A percentile compares a stretch with the other conserved stretches of the same genome.
phyloP scores from a whole-genome alignment of 1,140 invertebrate genomes.

The Drosophila jambulina region DNA sequence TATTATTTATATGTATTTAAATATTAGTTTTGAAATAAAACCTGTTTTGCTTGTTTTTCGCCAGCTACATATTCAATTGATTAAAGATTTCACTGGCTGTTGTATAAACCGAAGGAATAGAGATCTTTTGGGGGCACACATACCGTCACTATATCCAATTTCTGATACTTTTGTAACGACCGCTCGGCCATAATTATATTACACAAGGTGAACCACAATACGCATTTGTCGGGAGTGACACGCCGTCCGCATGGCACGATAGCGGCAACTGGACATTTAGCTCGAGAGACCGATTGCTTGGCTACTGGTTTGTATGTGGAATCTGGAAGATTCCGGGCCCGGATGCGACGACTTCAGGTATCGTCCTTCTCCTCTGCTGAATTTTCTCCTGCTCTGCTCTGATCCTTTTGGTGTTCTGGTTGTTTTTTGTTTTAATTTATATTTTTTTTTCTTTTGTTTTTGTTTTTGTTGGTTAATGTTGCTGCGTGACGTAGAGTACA shows the following conservation, averaged over 20 bases:
- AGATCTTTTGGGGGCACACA: constrained; percentile 25
- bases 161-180: constrained; percentile 84
- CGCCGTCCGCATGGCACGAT: constrained; percentile 82
- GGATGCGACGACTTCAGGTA: constrained; percentile 3
- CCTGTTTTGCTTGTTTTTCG: neutral
- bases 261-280: constrained; percentile 77
- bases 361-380: neutral
- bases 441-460: constrained; percentile 8
- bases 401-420: neutral
- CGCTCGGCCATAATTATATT: constrained; percentile 85
- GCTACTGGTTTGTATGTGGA: constrained; percentile 19
- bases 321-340: constrained; percentile 21
- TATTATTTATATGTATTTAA: neutral
- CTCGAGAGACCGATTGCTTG: constrained; percentile 51
- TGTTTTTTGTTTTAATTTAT: neutral
- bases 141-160: constrained; percentile 85
- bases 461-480: constrained; percentile 3
- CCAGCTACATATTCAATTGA: too few relatives aligned
- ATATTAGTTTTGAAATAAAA: neutral
- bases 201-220: constrained; percentile 85
- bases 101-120: constrained; percentile 5
- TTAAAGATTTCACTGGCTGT: too few relatives aligned
- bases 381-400: constrained; percentile 4
- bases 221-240: constrained; percentile 85
- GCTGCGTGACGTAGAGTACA: constrained; percentile 1